Evolutionary conservation across 2,113 vertebrate genomes (phyloP).

Genomic region (Silurus asotus): DNA sequence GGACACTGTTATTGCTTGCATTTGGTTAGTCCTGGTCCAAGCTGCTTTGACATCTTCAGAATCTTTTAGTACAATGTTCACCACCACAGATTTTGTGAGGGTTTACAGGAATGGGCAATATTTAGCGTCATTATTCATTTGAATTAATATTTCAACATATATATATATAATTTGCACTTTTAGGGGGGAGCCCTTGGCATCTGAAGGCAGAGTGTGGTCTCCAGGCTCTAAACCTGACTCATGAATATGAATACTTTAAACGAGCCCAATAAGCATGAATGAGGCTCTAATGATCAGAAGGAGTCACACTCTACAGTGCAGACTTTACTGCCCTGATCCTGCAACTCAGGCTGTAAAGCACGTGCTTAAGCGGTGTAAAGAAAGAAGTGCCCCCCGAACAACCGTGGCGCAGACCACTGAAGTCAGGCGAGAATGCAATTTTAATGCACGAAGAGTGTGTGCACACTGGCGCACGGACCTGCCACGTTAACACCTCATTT

Average conservation of each 20-base stretch:
- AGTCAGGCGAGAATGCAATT: background rate
- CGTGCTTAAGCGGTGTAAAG: background rate
- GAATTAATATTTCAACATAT: no score
- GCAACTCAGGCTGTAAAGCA: background rate
- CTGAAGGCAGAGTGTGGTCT: no score
- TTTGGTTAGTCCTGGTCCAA: background rate
- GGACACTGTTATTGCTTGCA: background rate
- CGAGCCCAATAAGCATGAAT: background rate
- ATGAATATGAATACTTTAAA: background rate
- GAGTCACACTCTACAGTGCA: background rate
- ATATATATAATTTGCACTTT: no score
- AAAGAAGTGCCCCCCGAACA: background rate
- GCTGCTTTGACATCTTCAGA: background rate
- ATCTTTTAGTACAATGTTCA: background rate
- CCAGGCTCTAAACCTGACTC: no score
- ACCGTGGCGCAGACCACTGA: background rate
- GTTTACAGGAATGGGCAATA: no score
- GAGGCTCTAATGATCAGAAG: background rate
- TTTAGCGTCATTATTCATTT: no score
- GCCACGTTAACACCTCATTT: constrained; percentile 35
- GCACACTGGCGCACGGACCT: background rate
- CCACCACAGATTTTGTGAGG: background rate
- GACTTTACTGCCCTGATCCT: background rate
- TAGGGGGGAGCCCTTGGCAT: no score
- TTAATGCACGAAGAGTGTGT: background rate